phyloP scores from a whole-genome alignment of 1,140 invertebrate species.

The Mactra quadrangularis region DNA sequence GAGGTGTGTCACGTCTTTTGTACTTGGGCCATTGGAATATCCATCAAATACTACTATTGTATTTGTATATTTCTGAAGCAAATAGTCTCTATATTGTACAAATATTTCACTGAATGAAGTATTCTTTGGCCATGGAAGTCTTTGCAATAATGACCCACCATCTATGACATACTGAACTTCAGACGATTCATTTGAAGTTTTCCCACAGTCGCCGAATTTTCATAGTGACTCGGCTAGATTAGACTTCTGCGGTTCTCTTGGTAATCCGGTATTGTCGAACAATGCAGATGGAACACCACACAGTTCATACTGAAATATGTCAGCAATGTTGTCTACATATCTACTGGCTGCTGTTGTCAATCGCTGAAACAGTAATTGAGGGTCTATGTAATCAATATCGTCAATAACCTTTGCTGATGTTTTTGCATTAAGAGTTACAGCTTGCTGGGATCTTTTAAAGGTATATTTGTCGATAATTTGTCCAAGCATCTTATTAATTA shows the following conservation, averaged over 20 bases:
- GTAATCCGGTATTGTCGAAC: slow-evolving; percentile 49
- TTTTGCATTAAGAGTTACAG: slow-evolving; percentile 35
- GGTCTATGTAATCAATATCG: slow-evolving; percentile 36
- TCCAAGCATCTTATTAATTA: not conserved
- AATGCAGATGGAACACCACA: slow-evolving; percentile 28
- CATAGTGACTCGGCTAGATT: no score
- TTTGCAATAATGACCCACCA: slow-evolving; percentile 12
- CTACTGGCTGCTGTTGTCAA: slow-evolving; percentile 25
- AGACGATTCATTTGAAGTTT: not conserved
- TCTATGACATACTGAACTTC: slow-evolving; percentile 12
- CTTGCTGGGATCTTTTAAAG: slow-evolving; percentile 10
- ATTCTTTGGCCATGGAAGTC: not conserved
- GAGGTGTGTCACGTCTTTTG: slow-evolving; percentile 25
- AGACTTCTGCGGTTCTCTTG: slow-evolving; percentile 53
- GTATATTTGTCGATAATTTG: not conserved
- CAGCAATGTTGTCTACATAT: slow-evolving; percentile 1
- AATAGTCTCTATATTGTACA: not conserved
- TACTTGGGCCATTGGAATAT: slow-evolving; percentile 12
- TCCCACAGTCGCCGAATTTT: no score
- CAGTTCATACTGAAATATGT: slow-evolving; percentile 35
- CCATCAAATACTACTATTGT: slow-evolving; percentile 33
- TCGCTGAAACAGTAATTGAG: slow-evolving; percentile 52
- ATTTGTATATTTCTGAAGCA: no score
- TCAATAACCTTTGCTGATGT: not conserved
- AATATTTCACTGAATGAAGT: not conserved